phyloP scores from a whole-genome alignment of 1,140 invertebrate genomes.

The Drosophila nebulosa region DNA sequence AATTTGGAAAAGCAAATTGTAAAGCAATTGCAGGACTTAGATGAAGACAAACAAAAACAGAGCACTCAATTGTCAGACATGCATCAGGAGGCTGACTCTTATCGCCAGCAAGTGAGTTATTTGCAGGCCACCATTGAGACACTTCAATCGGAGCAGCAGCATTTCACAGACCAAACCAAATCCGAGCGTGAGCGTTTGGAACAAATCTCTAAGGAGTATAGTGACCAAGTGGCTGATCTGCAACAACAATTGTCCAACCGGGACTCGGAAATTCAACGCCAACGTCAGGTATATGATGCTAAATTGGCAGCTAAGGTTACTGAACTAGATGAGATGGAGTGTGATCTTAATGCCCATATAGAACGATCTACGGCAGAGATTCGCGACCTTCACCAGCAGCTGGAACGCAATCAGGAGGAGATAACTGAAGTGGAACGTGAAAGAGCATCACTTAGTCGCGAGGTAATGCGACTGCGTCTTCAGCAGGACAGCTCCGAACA shows the following conservation, averaged over 20 bases:
- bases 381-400: constrained; percentile 80
- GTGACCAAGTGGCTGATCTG: constrained; percentile 76
- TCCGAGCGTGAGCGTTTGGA: constrained; percentile 32
- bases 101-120: constrained; percentile 81
- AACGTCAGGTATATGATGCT: constrained; percentile 82
- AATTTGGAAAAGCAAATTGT: constrained; percentile 83
- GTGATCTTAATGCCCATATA: constrained; percentile 84
- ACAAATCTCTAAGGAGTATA: constrained; percentile 30
- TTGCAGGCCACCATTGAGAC: constrained; percentile 44
- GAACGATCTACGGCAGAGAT: constrained; percentile 83
- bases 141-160: constrained; percentile 9
- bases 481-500: constrained; percentile 78
- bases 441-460: constrained; percentile 51
- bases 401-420: constrained; percentile 81
- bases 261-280: constrained; percentile 82
- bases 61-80: constrained; percentile 82
- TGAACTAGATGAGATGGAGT: constrained; percentile 84
- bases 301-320: constrained; percentile 82
- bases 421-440: constrained; percentile 72
- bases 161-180: background rate
- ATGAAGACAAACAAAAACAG: constrained; percentile 83
- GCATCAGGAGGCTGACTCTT: constrained; percentile 83
- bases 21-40: constrained; percentile 82
- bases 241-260: constrained; percentile 79
- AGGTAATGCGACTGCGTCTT: constrained; percentile 62